A percentile compares a stretch with the other conserved stretches of the same genome.
Evolutionary conservation across 2,797 vertebrate genomes (phyloP).

Genomic region (Acanthurus tractus): DNA sequence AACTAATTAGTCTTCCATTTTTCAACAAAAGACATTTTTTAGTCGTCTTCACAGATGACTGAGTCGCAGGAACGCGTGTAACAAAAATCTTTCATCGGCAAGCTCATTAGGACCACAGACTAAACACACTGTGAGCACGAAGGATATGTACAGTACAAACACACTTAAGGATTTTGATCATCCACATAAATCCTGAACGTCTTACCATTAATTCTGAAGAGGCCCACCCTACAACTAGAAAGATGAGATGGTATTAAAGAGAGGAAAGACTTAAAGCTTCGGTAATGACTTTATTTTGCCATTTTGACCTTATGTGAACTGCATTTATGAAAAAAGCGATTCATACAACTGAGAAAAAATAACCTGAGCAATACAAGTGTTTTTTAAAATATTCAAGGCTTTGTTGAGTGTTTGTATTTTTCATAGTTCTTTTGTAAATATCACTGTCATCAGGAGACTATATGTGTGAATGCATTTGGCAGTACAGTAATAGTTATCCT

Average conservation of each 20-base stretch:
- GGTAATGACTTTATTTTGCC: neutral
- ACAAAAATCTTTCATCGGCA: conserved; percentile 51
- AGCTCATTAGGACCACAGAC: conserved; percentile 46
- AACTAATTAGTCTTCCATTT: conserved; percentile 48
- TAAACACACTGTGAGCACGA: conserved; percentile 11
- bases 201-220: conserved; percentile 10
- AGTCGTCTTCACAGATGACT: conserved; percentile 62
- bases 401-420: neutral
- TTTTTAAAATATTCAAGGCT: neutral
- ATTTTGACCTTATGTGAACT: neutral
- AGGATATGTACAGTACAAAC: conserved; percentile 8
- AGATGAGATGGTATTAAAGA: neutral
- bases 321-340: neutral
- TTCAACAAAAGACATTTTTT: conserved; percentile 48
- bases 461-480: neutral
- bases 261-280: neutral
- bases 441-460: conserved; percentile 2
- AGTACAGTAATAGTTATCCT: conserved; percentile 1
- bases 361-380: too few species aligned
- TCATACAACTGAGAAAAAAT: neutral
- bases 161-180: conserved; percentile 31
- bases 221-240: neutral
- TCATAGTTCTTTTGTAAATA: neutral
- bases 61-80: conserved; percentile 65
- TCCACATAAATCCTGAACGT: conserved; percentile 15